Evolutionary conservation across 1,140 invertebrate species (phyloP).

Genomic region (Pristionchus pacificus): DNA sequence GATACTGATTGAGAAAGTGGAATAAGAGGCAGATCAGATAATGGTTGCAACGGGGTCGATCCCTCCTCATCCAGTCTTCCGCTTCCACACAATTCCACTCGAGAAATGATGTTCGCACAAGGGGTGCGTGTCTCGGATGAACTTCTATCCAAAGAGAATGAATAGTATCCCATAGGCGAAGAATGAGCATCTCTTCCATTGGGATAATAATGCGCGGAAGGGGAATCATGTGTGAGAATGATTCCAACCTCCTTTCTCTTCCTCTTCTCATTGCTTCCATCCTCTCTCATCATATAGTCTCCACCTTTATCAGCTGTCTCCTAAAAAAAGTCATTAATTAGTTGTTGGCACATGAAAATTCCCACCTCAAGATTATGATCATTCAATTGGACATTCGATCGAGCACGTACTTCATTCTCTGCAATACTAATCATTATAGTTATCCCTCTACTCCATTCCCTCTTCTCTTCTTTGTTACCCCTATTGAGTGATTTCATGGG

Average conservation of each 20-base stretch:
- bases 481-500: no score
- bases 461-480: no score
- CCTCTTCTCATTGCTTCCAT: conserved; percentile 42
- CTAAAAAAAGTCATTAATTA: no score
- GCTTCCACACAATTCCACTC: not conserved
- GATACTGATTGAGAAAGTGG: conserved; percentile 14
- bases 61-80: not conserved
- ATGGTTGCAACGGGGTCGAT: not conserved
- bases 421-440: no score
- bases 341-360: no score
- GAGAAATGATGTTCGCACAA: not conserved
- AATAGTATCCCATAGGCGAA: not conserved
- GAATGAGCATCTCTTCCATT: not conserved
- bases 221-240: not conserved
- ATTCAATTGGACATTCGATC: no score
- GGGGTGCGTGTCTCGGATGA: not conserved
- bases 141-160: no score
- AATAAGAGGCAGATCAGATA: conserved; percentile 15
- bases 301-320: conserved; percentile 13
- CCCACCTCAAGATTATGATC: no score
- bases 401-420: no score
- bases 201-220: not conserved
- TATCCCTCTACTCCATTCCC: no score
- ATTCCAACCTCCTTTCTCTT: conserved; percentile 18
- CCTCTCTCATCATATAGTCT: conserved; percentile 25